phyloP scores from a whole-genome alignment of 2,797 vertebrate species.

The Betta splendens region DNA sequence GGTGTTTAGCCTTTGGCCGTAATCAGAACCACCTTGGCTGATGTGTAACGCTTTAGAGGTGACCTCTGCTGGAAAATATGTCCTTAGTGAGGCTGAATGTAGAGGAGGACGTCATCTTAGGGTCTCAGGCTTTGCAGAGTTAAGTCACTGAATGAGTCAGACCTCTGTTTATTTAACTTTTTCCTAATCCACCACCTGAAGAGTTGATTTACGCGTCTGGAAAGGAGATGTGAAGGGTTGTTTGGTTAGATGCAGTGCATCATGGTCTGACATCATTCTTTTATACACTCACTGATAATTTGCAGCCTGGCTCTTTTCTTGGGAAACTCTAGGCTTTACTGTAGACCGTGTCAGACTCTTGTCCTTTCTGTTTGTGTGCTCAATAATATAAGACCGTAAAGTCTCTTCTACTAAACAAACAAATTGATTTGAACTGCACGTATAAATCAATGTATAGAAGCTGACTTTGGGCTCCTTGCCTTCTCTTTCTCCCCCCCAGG shows the following conservation, averaged over 20 bases:
- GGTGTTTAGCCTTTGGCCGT: conserved; percentile 14
- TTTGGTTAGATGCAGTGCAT: conserved; percentile 43
- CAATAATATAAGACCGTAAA: no score
- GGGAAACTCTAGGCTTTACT: conserved; percentile 40
- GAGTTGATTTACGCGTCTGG: conserved; percentile 58
- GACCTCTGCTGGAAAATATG: conserved; percentile 73
- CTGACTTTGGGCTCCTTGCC: conserved; percentile 10
- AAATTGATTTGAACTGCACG: no score
- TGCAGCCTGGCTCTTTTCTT: conserved; percentile 48
- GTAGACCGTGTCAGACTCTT: conserved; percentile 23
- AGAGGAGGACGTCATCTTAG: conserved; percentile 28
- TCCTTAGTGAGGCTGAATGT: conserved; percentile 44
- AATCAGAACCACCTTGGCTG: conserved; percentile 24
- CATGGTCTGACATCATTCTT: conserved; percentile 49
- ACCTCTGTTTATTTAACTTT: conserved; percentile 34
- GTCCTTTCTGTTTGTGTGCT: no score
- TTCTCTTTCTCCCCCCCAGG: conserved; percentile 50
- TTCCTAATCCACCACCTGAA: conserved; percentile 56
- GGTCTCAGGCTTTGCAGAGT: conserved; percentile 46
- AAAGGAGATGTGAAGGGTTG: conserved; percentile 32
- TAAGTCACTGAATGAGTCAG: conserved; percentile 29
- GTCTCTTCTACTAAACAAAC: no score
- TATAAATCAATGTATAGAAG: no score
- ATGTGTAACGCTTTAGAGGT: conserved; percentile 50
- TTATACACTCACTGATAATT: conserved; percentile 34